Base-by-base conservation (phyloP, 35 echinoderm and acorn worm genomes). In the Apostichopus californicus region DNA sequence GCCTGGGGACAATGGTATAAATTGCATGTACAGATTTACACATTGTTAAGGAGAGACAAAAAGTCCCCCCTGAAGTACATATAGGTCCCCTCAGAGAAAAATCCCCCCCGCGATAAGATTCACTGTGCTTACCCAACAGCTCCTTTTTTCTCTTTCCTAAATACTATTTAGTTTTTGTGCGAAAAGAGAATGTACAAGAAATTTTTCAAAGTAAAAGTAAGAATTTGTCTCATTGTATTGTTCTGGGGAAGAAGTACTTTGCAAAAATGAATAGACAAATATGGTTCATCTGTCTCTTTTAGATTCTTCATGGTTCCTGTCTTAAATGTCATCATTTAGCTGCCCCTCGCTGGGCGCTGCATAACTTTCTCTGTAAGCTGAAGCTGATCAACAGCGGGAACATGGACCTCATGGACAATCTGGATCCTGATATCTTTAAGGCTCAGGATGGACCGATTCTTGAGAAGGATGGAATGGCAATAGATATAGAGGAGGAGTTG, bases 241-340 rank as follows among this genome's bases (percentile, higher is more conserved):
- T 61, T 61, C 7, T 11, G 17, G 17, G 8, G 77, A 17, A 78
- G 20, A 22, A 46, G 8, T 17, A 78, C 5, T 1, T 8, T 78
- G 77, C 77, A 22, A 22, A 14, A 78, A 78, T 78, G 17, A 24
- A 46, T 78, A 9, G 17, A 78, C 77, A 9, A 78, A 17, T 9
- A 22, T 87, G 5, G 1, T 83, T 26, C 58, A 4, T 21, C 60
- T 89, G 9, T 28, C 54, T 6, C 25, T 28, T 60, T 26, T 87
- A 99, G 97, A 87, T 99, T 23, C 59, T 99, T 77, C 86, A 89
- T 66, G 97, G 95, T 56, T 90, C 95, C 5, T 99, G 97, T 93
- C 79, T 96, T n/a, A 91, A 95, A 13, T 96, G 97, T 65, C 93
- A 99, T 57, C 93, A 96, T 59, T 89, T 96, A 23, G 81, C 90